Conservation (phyloP, 2,888 invertebrate genomes). For the Dolomedes plantarius region DNA sequence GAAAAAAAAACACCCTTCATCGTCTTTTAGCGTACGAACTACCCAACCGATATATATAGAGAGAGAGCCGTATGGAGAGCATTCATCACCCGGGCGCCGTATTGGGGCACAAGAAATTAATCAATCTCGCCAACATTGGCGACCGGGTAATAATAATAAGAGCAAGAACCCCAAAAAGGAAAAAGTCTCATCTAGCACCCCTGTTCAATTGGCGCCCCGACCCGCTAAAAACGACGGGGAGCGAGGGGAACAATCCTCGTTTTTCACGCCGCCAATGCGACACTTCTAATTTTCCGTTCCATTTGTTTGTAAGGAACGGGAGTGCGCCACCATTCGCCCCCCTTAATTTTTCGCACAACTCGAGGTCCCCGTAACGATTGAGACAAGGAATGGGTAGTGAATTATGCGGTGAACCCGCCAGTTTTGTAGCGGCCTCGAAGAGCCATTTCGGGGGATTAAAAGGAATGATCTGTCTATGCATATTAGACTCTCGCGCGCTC, state of each 20-base stretch:
- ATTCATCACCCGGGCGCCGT: neutral
- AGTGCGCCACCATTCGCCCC: constrained; percentile 1
- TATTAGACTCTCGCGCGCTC: too few species aligned
- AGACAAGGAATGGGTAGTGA: neutral
- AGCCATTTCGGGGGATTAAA: neutral
- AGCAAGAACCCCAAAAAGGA: neutral
- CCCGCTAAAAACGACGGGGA: constrained; percentile 42
- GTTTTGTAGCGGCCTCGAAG: neutral
- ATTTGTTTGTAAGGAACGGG: constrained; percentile 64
- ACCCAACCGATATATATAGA: too few species aligned
- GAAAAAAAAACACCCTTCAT: too few species aligned
- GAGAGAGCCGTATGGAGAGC: too few species aligned
- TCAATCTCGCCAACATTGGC: constrained; percentile 57
- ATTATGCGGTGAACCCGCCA: neutral
- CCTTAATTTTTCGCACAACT: constrained; percentile 26
- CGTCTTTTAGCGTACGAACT: too few species aligned
- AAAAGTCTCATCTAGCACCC: constrained; percentile 33
- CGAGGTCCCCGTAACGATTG: neutral
- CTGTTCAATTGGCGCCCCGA: constrained; percentile 60
- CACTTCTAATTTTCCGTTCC: constrained; percentile 72
- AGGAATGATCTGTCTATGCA: too few species aligned
- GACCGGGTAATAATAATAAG: neutral
- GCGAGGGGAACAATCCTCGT: constrained; percentile 58
- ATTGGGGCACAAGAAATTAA: neutral
- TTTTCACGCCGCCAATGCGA: constrained; percentile 69